Conservation (phyloP, 2,888 invertebrate species). For the Melolontha melolontha region DNA sequence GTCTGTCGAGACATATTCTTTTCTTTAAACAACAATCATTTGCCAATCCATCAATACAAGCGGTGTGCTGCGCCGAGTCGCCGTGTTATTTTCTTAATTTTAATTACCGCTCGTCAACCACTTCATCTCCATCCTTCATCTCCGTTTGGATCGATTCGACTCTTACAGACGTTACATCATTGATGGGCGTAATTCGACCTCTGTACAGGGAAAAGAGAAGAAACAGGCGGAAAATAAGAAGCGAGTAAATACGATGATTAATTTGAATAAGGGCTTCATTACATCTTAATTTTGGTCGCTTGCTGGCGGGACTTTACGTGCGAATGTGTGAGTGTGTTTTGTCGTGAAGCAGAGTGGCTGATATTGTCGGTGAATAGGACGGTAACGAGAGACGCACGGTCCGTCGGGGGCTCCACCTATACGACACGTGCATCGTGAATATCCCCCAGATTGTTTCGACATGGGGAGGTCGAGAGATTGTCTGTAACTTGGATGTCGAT, state of each 20-base stretch:
- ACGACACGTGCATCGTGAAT: constrained; percentile 21
- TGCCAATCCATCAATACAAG: no score
- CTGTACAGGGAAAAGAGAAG: no score
- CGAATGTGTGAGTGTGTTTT: not conserved
- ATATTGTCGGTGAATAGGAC: constrained; percentile 44
- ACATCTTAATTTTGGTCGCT: constrained; percentile 13
- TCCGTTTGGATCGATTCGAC: no score
- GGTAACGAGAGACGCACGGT: constrained; percentile 47
- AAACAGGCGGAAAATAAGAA: no score
- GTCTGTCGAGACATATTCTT: no score
- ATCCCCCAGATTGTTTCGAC: not conserved
- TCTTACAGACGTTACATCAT: no score
- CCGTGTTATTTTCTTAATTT: no score
- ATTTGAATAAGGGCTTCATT: constrained; percentile 31
- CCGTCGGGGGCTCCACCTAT: constrained; percentile 43
- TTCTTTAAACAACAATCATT: no score
- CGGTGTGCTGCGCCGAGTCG: no score
- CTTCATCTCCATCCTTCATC: no score
- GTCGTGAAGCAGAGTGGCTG: constrained; percentile 16
- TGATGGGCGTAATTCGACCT: no score
- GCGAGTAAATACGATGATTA: constrained; percentile 13
- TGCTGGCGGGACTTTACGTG: not conserved
- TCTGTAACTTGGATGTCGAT: not conserved
- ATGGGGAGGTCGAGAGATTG: not conserved
- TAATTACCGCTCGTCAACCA: no score